Base-by-base conservation (phyloP, 2,797 vertebrate genomes). In the Thunnus albacares region DNA sequence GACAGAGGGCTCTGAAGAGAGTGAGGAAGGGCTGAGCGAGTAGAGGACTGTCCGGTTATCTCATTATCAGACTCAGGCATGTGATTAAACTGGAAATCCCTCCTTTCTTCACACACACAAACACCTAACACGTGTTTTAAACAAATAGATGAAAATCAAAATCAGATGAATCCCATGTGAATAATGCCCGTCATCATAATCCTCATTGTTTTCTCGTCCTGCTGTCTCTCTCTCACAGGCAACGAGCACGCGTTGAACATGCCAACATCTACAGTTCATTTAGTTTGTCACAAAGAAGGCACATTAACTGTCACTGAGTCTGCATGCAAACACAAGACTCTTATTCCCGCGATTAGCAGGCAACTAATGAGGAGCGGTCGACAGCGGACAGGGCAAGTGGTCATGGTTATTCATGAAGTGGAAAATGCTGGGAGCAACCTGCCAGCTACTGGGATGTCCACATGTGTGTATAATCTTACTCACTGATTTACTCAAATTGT, bases 41-140 rank as follows among this genome's bases (percentile, higher is more conserved):
- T n/a, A 22, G 30, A 62, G 26, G 43, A 22, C 51, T 49, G 61
- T 68, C 30, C 67, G 43, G 60, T 84, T 80, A 73, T 82, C 64
- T 87, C 65, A 89, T 89, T 80, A 84, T 86, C 75, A 79, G 35
- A 82, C 56, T 74, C 70, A 59, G 47, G 59, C 55, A 79, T 71
- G 76, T 66, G 3, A 78, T 88, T 64, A 84, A 77, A 75, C 41
- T 57, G 71, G 59, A 87, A 87, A 81, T 60, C 69, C 64, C 70
- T 33, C 33, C 67, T 62, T 47, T 80, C 33, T 73, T 24, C 41
- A 68, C 59, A 30, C 60, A 45, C 57, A 41, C 57, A 62, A 57
- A 84, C 58, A 61, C 70, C 22, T 18, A 38, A 35, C 14, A 52
- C 35, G 53, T 22, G 14, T 58, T 22, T 35, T 41, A 30, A 35